Evolutionary conservation across 1,140 invertebrate genomes (phyloP).

Genomic region (Conus ventricosus): DNA sequence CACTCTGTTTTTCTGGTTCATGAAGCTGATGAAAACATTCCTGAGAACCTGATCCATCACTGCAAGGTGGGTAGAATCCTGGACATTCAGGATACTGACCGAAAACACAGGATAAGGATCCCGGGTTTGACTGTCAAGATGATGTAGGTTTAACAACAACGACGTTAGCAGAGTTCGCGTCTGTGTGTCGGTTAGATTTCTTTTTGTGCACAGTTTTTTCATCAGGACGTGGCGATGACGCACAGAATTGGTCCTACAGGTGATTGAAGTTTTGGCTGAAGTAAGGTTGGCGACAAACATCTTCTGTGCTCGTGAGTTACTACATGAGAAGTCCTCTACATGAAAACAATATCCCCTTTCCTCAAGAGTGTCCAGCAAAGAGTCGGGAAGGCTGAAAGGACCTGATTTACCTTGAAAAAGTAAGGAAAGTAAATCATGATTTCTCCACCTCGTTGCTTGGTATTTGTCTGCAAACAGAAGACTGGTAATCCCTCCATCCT

Average conservation of each 20-base stretch:
- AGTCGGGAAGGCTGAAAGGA: background rate
- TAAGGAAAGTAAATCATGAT: background rate
- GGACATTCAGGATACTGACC: background rate
- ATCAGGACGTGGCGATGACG: background rate
- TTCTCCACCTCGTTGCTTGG: conserved; percentile 18
- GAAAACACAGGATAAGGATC: conserved; percentile 1
- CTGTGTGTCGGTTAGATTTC: background rate
- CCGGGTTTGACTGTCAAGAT: background rate
- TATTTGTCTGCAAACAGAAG: background rate
- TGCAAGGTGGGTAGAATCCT: background rate
- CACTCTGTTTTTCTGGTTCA: background rate
- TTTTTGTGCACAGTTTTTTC: conserved; percentile 8
- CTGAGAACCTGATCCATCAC: conserved; percentile 19
- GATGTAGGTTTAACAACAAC: background rate
- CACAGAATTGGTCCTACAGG: background rate
- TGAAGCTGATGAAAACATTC: conserved; percentile 3
- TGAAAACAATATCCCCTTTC: conserved; percentile 22
- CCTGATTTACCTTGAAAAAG: background rate
- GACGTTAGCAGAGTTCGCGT: background rate
- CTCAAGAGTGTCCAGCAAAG: background rate
- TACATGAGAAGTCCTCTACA: conserved; percentile 29
- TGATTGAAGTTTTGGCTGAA: background rate
- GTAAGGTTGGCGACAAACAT: background rate
- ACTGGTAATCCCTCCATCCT: background rate
- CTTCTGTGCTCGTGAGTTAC: background rate